Conservation (phyloP, 2,113 vertebrate genomes). For the Crotalus tigris region DNA sequence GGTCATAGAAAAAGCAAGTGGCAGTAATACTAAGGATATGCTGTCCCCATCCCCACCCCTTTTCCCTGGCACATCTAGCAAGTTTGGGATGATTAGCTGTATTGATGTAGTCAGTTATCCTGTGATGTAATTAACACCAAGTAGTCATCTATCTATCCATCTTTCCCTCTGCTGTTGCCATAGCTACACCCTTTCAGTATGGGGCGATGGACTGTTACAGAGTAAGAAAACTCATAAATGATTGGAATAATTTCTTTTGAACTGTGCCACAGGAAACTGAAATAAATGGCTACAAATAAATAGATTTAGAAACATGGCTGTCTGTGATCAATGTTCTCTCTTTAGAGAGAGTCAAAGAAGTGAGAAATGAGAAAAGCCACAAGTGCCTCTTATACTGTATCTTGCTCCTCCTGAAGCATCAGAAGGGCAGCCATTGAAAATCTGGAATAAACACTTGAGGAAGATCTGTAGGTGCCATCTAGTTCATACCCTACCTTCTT, state of each 20-base stretch:
- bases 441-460: not conserved
- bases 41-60: not conserved
- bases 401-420: not conserved
- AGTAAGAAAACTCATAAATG: not conserved
- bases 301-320: not conserved
- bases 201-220: not conserved
- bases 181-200: not conserved
- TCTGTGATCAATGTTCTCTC: not conserved
- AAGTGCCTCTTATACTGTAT: not conserved
- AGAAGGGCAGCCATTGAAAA: not conserved
- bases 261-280: not conserved
- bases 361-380: not conserved
- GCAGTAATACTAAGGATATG: not conserved
- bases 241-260: conserved; percentile 15
- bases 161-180: conserved; percentile 4
- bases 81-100: not conserved
- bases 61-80: not conserved
- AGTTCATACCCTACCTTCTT: not conserved
- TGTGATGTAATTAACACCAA: conserved; percentile 18
- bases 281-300: conserved; percentile 10
- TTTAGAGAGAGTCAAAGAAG: not conserved
- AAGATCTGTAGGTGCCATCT: not conserved
- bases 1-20: not conserved
- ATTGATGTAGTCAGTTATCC: not conserved
- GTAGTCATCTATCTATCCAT: conserved; percentile 3